phyloP scores from a whole-genome alignment of 2,113 vertebrate genomes.

The Caranx melampygus region DNA sequence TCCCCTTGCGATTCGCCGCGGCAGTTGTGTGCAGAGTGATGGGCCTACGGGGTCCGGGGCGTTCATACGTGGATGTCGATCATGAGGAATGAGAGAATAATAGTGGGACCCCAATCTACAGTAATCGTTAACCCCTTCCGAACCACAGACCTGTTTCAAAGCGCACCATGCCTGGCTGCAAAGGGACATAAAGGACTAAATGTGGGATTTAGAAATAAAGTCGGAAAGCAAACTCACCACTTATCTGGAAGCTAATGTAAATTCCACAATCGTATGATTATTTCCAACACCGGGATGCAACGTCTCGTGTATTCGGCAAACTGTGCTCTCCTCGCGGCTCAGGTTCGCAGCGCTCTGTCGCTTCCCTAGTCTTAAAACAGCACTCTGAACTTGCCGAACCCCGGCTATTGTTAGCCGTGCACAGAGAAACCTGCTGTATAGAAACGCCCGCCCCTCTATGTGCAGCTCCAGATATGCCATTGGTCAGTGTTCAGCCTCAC shows the following conservation, averaged over 20 bases:
- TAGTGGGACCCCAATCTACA: slow-evolving; percentile 39
- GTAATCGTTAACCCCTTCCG: slow-evolving; percentile 50
- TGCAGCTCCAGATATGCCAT: slow-evolving; percentile 34
- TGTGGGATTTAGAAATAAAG: slow-evolving; percentile 1
- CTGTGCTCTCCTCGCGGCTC: slow-evolving; percentile 31
- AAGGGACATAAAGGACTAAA: slow-evolving; percentile 11
- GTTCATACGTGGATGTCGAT: slow-evolving; percentile 3
- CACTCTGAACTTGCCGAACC: slow-evolving; percentile 67
- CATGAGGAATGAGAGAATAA: slow-evolving; percentile 21
- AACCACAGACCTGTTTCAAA: slow-evolving; percentile 24
- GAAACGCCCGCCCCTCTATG: slow-evolving; percentile 66
- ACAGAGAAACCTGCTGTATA: slow-evolving; percentile 74
- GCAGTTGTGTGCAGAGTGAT: slow-evolving; percentile 3
- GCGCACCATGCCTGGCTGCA: slow-evolving; percentile 45
- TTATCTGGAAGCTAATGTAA: slow-evolving; percentile 11
- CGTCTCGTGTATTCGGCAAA: slow-evolving; percentile 54
- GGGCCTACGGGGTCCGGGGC: slow-evolving; percentile 26
- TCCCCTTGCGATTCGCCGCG: slow-evolving; percentile 20
- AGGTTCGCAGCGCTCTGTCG: slow-evolving; percentile 38
- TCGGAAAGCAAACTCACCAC: slow-evolving; percentile 60
- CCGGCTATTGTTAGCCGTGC: slow-evolving; percentile 79
- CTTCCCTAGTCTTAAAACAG: slow-evolving; percentile 59
- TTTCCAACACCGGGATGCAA: slow-evolving; percentile 50
- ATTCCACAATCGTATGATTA: slow-evolving; percentile 28
- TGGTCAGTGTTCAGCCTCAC: slow-evolving; percentile 33